Evolutionary conservation across 2,113 vertebrate species (phyloP).

Genomic region (Carassius gibelio): DNA sequence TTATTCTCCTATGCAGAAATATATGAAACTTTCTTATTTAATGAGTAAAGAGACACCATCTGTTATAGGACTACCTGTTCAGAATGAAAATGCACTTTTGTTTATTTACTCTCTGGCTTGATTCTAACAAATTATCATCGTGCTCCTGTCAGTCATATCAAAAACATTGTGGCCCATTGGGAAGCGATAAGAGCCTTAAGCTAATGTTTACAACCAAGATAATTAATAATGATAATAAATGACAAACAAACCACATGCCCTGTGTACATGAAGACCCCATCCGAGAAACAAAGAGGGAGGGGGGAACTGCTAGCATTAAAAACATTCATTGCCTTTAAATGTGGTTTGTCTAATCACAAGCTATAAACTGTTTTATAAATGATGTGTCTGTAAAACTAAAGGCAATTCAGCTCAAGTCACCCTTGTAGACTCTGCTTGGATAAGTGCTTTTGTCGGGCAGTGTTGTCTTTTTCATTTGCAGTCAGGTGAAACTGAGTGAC

Average conservation of each 20-base stretch:
- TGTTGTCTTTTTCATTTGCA: background rate
- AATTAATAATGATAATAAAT: constrained; percentile 36
- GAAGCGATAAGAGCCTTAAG: constrained; percentile 30
- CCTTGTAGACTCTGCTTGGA: background rate
- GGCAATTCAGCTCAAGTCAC: background rate
- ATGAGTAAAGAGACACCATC: background rate
- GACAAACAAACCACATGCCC: constrained; percentile 34
- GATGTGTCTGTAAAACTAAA: background rate
- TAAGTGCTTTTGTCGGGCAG: background rate
- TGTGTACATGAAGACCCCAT: constrained; percentile 10
- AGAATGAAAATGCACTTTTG: background rate
- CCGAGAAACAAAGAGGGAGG: constrained; percentile 5
- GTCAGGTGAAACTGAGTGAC: constrained; percentile 40
- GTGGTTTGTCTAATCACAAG: background rate
- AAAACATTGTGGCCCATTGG: background rate
- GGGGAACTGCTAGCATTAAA: background rate
- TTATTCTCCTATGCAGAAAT: background rate
- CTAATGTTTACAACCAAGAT: constrained; percentile 41
- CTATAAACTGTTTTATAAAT: background rate
- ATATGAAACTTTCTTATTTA: background rate
- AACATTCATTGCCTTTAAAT: background rate
- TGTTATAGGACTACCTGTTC: background rate
- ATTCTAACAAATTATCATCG: background rate
- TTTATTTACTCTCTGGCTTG: constrained; percentile 15
- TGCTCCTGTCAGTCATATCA: constrained; percentile 22